Percentiles rank a stretch among this genome's conserved stretches.
Conservation (phyloP, 1,140 invertebrate species). For the Habropoda laboriosa region DNA sequence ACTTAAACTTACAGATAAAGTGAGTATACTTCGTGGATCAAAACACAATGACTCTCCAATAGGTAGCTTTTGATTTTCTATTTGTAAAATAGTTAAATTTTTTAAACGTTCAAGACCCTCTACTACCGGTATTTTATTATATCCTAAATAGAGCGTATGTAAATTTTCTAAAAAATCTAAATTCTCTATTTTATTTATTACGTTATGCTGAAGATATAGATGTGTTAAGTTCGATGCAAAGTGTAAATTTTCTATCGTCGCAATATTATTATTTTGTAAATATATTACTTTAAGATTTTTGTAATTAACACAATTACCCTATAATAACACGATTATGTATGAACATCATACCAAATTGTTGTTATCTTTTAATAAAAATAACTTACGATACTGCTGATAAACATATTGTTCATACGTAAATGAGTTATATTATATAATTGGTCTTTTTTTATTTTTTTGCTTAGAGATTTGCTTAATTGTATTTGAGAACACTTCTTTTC, state of each 20-base stretch:
- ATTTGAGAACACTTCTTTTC: slow-evolving; percentile 70
- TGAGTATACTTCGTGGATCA: slow-evolving; percentile 84
- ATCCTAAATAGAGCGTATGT: slow-evolving; percentile 85
- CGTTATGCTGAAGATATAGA: slow-evolving; percentile 87
- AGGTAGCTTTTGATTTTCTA: slow-evolving; percentile 85
- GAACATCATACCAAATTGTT: slow-evolving; percentile 27
- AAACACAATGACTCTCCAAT: slow-evolving; percentile 85
- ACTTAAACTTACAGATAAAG: slow-evolving; percentile 82
- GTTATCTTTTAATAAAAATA: slow-evolving; percentile 27
- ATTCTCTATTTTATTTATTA: slow-evolving; percentile 85
- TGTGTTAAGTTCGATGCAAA: slow-evolving; percentile 83
- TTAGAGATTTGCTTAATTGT: slow-evolving; percentile 67
- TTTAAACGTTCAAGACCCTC: slow-evolving; percentile 85
- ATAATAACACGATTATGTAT: slow-evolving; percentile 57
- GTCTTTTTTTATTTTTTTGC: slow-evolving; percentile 64
- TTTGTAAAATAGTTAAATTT: slow-evolving; percentile 85
- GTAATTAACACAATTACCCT: slow-evolving; percentile 82
- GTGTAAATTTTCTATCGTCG: slow-evolving; percentile 84
- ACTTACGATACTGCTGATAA: slow-evolving; percentile 81
- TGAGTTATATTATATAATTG: slow-evolving; percentile 78
- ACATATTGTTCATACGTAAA: slow-evolving; percentile 82
- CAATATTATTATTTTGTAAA: slow-evolving; percentile 85
- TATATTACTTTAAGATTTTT: slow-evolving; percentile 84
- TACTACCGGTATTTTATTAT: slow-evolving; percentile 86
- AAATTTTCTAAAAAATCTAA: slow-evolving; percentile 83